phyloP scores from a whole-genome alignment of 2,113 vertebrate genomes.

The Pseudopipra pipra region DNA sequence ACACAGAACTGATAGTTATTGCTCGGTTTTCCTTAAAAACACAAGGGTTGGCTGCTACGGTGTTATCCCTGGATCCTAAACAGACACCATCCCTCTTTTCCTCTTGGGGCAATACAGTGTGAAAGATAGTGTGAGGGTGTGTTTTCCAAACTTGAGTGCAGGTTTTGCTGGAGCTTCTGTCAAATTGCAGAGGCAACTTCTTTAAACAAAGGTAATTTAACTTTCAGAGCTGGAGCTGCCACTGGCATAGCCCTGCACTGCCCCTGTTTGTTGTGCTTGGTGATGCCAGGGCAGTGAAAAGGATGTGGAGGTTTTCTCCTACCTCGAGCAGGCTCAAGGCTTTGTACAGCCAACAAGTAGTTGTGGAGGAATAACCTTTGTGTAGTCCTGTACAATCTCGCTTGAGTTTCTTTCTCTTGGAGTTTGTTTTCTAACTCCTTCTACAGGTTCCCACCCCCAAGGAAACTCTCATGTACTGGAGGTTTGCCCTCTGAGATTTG shows the following conservation, averaged over 20 bases:
- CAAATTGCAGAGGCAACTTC: background rate
- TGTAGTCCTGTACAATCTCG: fast-evolving
- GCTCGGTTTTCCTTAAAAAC: background rate
- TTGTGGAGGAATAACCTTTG: background rate
- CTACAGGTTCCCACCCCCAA: background rate
- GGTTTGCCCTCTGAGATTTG: background rate
- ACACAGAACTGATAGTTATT: background rate
- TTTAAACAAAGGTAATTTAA: background rate
- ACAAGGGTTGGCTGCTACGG: fast-evolving
- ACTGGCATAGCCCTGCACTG: background rate
- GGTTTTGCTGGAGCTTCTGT: background rate
- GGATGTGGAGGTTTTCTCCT: background rate
- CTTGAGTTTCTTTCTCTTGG: background rate
- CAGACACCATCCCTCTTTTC: background rate
- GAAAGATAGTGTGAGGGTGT: background rate
- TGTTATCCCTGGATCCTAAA: background rate
- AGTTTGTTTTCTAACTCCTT: background rate
- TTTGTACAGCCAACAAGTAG: background rate
- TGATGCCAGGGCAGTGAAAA: background rate
- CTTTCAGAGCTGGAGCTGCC: background rate
- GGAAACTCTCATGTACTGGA: background rate
- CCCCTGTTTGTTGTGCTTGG: background rate
- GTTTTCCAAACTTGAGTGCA: background rate
- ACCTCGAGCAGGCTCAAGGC: background rate
- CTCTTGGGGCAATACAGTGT: fast-evolving